Conservation (phyloP, 2,113 vertebrate species). For the Cavia porcellus region DNA sequence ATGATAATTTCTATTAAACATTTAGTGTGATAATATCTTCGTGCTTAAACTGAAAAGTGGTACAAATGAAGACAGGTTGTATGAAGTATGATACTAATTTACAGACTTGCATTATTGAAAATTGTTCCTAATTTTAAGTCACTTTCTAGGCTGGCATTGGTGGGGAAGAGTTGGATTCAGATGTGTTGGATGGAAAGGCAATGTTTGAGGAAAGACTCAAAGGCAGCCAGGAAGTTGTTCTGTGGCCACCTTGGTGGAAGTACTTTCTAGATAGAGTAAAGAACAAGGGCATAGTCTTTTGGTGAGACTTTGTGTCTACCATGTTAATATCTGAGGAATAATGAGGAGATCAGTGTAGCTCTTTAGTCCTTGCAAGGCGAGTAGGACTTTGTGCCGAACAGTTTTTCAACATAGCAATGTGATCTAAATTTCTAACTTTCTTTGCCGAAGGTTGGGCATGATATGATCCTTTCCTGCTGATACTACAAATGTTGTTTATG, state of each 20-base stretch:
- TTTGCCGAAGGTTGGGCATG: not conserved
- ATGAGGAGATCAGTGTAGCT: not conserved
- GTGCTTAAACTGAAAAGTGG: conserved; percentile 23
- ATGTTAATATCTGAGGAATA: not conserved
- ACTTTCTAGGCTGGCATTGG: conserved; percentile 16
- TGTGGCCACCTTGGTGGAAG: not conserved
- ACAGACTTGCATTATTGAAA: conserved; percentile 20
- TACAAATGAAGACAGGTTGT: not conserved
- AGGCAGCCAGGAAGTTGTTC: not conserved
- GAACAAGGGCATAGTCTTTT: not conserved
- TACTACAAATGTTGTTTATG: not conserved
- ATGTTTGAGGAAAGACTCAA: not conserved
- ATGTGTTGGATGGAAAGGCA: not conserved
- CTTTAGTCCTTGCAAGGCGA: not conserved
- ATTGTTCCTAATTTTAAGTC: conserved; percentile 13
- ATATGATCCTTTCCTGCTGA: not conserved
- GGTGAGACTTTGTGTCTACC: not conserved
- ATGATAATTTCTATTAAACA: conserved; percentile 38
- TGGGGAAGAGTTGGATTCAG: not conserved
- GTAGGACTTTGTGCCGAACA: not conserved
- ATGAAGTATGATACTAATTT: not conserved
- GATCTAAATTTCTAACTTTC: not conserved
- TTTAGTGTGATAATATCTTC: not conserved
- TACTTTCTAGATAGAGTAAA: not conserved
- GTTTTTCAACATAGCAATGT: not conserved